Evolutionary conservation across 2,888 invertebrate species (phyloP).

Genomic region (Dolichopus griseipennis): DNA sequence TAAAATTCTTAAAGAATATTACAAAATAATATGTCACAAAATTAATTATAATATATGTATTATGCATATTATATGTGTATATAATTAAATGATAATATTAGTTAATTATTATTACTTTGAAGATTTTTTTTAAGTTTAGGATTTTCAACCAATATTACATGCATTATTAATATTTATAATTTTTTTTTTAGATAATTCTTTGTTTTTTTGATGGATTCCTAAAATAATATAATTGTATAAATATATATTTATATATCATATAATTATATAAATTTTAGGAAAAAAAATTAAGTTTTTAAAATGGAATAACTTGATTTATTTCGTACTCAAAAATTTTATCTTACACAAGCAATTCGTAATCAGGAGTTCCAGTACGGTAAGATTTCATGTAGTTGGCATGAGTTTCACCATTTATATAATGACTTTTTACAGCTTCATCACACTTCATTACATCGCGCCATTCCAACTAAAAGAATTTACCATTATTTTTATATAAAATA

Average conservation of each 20-base stretch:
- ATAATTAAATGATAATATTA: no score
- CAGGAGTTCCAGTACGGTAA: constrained; percentile 54
- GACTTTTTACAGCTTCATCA: constrained; percentile 59
- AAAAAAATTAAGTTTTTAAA: not conserved
- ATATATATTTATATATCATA: no score
- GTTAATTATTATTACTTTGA: no score
- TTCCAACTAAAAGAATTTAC: constrained; percentile 45
- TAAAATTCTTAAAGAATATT: no score
- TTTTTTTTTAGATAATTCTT: not conserved
- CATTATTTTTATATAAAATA: constrained; percentile 11
- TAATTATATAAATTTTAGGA: no score
- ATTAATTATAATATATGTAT: no score
- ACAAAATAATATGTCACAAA: no score
- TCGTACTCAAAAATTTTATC: not conserved
- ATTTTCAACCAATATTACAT: no score
- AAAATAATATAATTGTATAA: not conserved
- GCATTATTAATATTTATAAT: no score
- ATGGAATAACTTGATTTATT: not conserved
- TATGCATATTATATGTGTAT: no score
- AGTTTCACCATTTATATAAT: constrained; percentile 56
- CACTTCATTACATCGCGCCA: constrained; percentile 65
- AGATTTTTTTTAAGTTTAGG: no score
- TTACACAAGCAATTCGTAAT: constrained; percentile 56
- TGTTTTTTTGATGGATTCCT: not conserved
- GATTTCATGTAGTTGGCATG: constrained; percentile 64